These are phyloP conservation scores for Urocolius indicus DNA, from an alignment of 2,113 vertebrate species.

Conservation along the genomic window DNA sequence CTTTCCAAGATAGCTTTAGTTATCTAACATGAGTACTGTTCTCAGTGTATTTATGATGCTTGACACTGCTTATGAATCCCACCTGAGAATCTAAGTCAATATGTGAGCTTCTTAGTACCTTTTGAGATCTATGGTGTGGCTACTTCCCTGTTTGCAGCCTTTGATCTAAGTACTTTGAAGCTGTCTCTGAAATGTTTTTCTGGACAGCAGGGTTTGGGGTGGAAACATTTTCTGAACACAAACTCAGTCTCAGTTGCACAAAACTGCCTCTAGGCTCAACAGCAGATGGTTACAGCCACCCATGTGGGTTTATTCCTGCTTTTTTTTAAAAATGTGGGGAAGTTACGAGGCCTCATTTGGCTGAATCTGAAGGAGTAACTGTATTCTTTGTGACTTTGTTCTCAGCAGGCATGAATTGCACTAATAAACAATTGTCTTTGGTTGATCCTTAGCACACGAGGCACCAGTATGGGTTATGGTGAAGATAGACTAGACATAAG, in stretches of 20 bases:
- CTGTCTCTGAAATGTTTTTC: not conserved
- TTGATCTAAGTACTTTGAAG: not conserved
- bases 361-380: not conserved
- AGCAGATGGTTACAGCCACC: not conserved
- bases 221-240: not conserved
- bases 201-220: not conserved
- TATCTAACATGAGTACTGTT: not conserved
- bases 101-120: not conserved
- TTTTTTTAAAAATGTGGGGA: not conserved
- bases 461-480: accelerated
- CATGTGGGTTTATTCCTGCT: not conserved
- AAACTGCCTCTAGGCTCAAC: not conserved
- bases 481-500: not conserved
- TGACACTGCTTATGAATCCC: not conserved
- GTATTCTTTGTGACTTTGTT: not conserved
- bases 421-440: not conserved
- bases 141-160: not conserved
- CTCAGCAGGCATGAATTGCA: not conserved
- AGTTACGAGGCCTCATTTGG: not conserved
- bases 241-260: not conserved
- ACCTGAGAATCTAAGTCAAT: not conserved
- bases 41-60: not conserved
- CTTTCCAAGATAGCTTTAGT: not conserved
- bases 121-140: not conserved
- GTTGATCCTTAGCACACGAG: not conserved